These are phyloP conservation scores for Perizoma flavofasciatum DNA, from an alignment of 2,888 invertebrate genomes.

Conservation along the genomic window DNA sequence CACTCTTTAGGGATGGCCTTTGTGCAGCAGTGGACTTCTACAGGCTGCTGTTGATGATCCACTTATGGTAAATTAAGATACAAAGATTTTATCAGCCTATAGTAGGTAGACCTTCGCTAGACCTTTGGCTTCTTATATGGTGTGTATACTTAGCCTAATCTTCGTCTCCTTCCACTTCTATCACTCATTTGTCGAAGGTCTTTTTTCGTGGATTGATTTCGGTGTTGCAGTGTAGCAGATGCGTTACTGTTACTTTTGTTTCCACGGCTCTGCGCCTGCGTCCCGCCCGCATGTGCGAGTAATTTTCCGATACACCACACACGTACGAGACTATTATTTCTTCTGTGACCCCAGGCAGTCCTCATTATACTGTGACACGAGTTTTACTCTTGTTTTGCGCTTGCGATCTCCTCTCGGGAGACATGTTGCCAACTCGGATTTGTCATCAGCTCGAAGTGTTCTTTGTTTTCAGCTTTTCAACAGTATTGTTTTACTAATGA, in stretches of 20 bases:
- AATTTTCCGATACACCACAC: constrained; percentile 53
- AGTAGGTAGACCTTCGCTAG: too few relatives aligned
- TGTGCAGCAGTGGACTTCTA: neutral
- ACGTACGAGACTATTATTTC: constrained; percentile 4
- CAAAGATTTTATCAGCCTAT: too few relatives aligned
- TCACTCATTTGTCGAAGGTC: too few relatives aligned
- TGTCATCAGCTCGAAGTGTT: constrained; percentile 30
- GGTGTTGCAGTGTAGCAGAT: constrained; percentile 2
- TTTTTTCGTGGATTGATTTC: neutral
- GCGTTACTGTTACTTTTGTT: constrained; percentile 15
- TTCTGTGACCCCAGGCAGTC: constrained; percentile 5
- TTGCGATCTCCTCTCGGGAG: constrained; percentile 12
- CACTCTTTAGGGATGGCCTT: neutral
- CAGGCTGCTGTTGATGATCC: neutral
- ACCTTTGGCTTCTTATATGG: neutral
- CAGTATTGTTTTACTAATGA: constrained; percentile 19
- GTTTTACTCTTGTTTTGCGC: constrained; percentile 8
- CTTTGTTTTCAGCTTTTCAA: constrained; percentile 24
- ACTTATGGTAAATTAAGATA: too few relatives aligned
- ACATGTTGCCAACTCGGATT: constrained; percentile 35
- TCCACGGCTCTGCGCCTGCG: constrained; percentile 21
- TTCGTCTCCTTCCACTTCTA: neutral
- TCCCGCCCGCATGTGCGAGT: constrained; percentile 41
- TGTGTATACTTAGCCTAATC: neutral
- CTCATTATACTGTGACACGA: constrained; percentile 5